Base-by-base conservation (phyloP, 2,797 vertebrate species). In the Pantherophis alleghaniensis region DNA sequence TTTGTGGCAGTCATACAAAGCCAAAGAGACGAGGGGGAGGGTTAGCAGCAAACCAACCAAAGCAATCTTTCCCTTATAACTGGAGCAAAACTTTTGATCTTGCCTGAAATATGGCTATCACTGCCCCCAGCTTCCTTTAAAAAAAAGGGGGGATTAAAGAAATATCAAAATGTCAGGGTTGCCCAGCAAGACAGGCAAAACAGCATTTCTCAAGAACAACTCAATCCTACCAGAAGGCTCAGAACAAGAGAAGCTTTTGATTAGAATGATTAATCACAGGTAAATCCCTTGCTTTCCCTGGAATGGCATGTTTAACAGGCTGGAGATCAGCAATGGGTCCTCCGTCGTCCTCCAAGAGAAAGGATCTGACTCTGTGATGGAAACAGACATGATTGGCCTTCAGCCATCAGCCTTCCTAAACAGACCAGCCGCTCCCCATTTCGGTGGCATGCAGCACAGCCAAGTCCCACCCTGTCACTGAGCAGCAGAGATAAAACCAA, bases 361-460 rank as follows among this genome's bases (percentile, higher is more conserved):
- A 93, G 91, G 90, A 66, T 32, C 32, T 0, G 1, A 3, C 0
- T 42, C 42, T 13, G 2, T 91, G 61, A 94, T 4, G 42, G 90
- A 10, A 2, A 18, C 53, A n/a, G 6, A 28, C 12, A 0, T 2
- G 1, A 0, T 79, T 4, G 0, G 32, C 0, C 1, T 53, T 0
- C 32, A 60, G 93, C 90, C 87, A 28, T 90, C 79, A 51, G 60
- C 7, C 47, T 91, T 22, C 0, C 18, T 16, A 32, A 87, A 90
- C 91, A 28, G 88, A 60, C 90, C 0, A 47, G 12, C 94, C 89
- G 7, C 2, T 91, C 32, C 56, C 79, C 93, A 42, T 91, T 87
- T 1, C 0, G 0, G 14, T 0, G 59, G 93, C 93, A 91, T 91
- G 95, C 91, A 95, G 95, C 96, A 94, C 60, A 0, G 92, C 5